These are phyloP conservation scores for Cepaea nemoralis DNA, from an alignment of 1,140 invertebrate species.

Conservation along the genomic window DNA sequence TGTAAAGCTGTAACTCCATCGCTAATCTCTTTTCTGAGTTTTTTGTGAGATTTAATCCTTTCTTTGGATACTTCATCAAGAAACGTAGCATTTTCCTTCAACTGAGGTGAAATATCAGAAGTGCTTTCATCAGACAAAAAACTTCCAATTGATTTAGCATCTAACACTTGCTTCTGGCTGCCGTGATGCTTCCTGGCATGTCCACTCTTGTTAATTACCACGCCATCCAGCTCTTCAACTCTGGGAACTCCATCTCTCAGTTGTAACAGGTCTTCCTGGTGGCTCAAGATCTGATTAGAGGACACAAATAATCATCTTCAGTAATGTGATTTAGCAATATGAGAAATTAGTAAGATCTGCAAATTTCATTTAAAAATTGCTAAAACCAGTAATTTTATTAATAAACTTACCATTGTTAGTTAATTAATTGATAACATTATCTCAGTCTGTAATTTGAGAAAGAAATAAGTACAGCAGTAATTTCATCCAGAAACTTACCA, in stretches of 20 bases:
- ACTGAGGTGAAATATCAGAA: neutral
- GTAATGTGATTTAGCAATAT: neutral
- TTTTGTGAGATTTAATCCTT: neutral
- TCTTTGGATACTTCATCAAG: neutral
- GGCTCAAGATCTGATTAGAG: slow-evolving; percentile 50
- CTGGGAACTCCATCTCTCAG: slow-evolving; percentile 51
- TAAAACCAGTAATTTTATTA: too few relatives aligned
- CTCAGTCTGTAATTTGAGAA: too few relatives aligned
- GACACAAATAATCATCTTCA: neutral
- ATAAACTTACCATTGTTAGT: too few relatives aligned
- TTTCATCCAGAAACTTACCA: too few relatives aligned
- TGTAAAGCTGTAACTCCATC: neutral
- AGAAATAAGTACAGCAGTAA: too few relatives aligned
- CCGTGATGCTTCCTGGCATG: slow-evolving; percentile 45
- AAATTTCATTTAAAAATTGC: too few relatives aligned
- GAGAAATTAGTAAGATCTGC: neutral
- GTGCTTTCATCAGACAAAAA: slow-evolving; percentile 17
- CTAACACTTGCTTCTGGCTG: neutral
- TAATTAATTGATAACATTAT: too few relatives aligned
- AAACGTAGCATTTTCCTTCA: slow-evolving; percentile 27
- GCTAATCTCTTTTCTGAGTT: slow-evolving; percentile 1
- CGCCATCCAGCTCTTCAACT: slow-evolving; percentile 50
- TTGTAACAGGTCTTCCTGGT: slow-evolving; percentile 51
- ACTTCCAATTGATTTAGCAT: neutral
- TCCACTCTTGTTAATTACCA: slow-evolving; percentile 60